Evolutionary conservation across 2,888 invertebrate genomes (phyloP).

Genomic region (Branchinecta sandiegonensis): DNA sequence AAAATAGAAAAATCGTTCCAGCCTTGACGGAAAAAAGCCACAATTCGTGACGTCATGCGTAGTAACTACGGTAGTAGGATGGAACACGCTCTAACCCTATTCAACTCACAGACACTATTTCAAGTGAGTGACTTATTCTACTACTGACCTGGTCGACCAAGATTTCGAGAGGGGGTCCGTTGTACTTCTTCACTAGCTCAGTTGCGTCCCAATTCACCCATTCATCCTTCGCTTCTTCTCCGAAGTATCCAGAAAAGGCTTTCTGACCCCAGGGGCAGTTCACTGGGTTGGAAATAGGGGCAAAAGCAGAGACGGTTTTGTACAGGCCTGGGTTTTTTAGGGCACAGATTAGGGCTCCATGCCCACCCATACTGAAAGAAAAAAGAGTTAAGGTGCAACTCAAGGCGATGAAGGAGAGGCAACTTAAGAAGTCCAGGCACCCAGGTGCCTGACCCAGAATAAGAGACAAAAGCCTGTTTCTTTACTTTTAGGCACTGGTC

Average conservation of each 20-base stretch:
- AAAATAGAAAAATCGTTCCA: too few relatives aligned
- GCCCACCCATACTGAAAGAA: constrained; percentile 84
- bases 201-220: constrained; percentile 85
- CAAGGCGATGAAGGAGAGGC: too few relatives aligned
- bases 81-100: too few relatives aligned
- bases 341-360: constrained; percentile 80
- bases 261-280: constrained; percentile 74
- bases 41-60: too few relatives aligned
- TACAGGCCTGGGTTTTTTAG: constrained; percentile 61
- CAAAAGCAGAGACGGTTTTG: constrained; percentile 68
- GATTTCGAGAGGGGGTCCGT: constrained; percentile 65
- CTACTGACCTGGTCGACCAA: constrained; percentile 71
- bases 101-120: too few relatives aligned
- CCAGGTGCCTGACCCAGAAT: too few relatives aligned
- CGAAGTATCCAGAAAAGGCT: constrained; percentile 65
- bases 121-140: too few relatives aligned
- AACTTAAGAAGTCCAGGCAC: too few relatives aligned
- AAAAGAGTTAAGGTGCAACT: constrained; percentile 18
- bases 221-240: constrained; percentile 35
- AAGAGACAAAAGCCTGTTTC: too few relatives aligned
- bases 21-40: too few relatives aligned
- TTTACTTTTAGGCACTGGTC: too few relatives aligned
- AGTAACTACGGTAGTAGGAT: too few relatives aligned
- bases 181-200: constrained; percentile 60
- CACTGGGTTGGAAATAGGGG: constrained; percentile 81